These are phyloP conservation scores for Pachypeltis micranthus DNA, from an alignment of 1,140 invertebrate genomes.

Conservation along the genomic window DNA sequence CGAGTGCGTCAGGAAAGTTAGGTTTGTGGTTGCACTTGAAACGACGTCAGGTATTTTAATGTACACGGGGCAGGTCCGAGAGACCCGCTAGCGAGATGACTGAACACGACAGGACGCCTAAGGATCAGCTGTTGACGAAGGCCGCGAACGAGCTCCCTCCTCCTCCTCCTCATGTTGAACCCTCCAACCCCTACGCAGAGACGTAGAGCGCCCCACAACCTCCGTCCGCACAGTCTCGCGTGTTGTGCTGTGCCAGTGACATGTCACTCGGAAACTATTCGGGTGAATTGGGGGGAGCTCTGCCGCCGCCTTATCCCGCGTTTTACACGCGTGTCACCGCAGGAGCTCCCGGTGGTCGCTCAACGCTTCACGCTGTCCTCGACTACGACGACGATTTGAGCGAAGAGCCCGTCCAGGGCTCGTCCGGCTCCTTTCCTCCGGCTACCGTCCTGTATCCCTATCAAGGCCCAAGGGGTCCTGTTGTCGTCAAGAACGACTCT, in stretches of 20 bases:
- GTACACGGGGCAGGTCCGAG: no score
- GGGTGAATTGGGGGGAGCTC: neutral
- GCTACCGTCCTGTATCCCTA: constrained; percentile 39
- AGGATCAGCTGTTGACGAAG: neutral
- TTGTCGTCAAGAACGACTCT: constrained; percentile 55
- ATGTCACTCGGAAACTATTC: constrained; percentile 8
- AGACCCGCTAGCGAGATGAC: no score
- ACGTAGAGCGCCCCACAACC: neutral
- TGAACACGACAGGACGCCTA: no score
- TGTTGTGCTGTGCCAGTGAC: constrained; percentile 8
- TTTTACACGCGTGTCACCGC: constrained; percentile 29
- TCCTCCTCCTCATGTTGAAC: neutral
- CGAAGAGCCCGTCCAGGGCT: constrained; percentile 30
- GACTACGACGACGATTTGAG: constrained; percentile 50
- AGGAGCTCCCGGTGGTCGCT: constrained; percentile 39
- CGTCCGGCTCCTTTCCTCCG: neutral
- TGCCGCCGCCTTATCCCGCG: constrained; percentile 6
- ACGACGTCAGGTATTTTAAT: no score
- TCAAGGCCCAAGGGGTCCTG: constrained; percentile 50
- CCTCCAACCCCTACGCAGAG: neutral
- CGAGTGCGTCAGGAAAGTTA: no score
- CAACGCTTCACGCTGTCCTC: constrained; percentile 53
- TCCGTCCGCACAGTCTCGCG: neutral
- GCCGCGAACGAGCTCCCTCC: neutral
- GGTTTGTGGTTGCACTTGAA: no score